Percentiles rank a stretch among this genome's conserved stretches.
Conservation (phyloP, 2,797 vertebrate species). For the Dromococcyx pavoninus region DNA sequence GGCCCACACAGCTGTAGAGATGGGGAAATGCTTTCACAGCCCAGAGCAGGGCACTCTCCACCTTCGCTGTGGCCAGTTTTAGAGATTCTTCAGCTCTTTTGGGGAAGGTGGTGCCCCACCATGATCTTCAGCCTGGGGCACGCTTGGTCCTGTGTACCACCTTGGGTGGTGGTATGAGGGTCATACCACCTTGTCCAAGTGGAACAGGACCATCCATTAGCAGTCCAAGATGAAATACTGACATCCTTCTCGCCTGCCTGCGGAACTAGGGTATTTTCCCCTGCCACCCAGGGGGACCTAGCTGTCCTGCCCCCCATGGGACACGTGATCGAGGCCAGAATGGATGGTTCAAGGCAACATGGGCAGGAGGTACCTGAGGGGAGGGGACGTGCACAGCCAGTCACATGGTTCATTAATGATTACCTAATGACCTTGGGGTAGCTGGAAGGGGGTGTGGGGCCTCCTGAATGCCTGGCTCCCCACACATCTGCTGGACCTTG, state of each 20-base stretch:
- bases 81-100: not conserved
- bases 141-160: too few relatives aligned
- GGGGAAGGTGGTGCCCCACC: not conserved
- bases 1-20: not conserved
- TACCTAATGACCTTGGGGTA: constrained; percentile 41
- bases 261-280: not conserved
- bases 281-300: not conserved
- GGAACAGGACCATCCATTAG: not conserved
- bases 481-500: not conserved
- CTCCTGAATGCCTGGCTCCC: not conserved
- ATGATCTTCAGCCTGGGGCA: too few relatives aligned
- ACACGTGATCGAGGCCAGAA: not conserved
- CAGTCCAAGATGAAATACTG: not conserved
- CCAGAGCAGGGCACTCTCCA: not conserved
- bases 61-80: rapidly evolving
- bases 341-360: not conserved
- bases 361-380: not conserved
- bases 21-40: not conserved
- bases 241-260: not conserved
- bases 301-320: not conserved
- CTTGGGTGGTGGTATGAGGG: too few relatives aligned
- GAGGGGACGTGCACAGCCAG: rapidly evolving
- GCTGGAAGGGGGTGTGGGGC: rapidly evolving
- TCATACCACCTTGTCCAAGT: not conserved
- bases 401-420: not conserved